These are phyloP conservation scores for Gobio gobio DNA, from an alignment of 2,113 vertebrate genomes.

Conservation along the genomic window DNA sequence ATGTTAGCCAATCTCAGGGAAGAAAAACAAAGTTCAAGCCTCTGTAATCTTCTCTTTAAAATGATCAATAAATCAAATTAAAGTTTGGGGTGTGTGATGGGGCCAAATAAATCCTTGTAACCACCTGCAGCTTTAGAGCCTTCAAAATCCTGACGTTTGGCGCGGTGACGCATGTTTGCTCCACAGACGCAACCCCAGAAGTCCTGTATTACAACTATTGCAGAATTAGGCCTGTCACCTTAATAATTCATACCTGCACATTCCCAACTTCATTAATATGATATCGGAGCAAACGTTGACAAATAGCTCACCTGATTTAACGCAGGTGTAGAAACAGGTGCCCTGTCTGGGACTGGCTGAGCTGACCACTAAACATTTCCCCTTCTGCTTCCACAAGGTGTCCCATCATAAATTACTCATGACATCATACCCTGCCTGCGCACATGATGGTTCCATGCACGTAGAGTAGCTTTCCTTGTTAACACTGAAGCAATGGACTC, in stretches of 20 bases:
- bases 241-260: constrained; percentile 48
- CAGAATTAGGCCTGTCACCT: constrained; percentile 41
- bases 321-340: constrained; percentile 49
- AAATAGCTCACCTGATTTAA: constrained; percentile 43
- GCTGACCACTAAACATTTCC: constrained; percentile 43
- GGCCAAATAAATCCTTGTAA: constrained; percentile 51
- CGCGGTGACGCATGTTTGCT: neutral
- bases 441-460: constrained; percentile 45
- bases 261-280: constrained; percentile 39
- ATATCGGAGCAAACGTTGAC: constrained; percentile 41
- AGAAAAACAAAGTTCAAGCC: constrained; percentile 62
- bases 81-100: constrained; percentile 53
- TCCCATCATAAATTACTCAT: constrained; percentile 73
- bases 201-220: constrained; percentile 29
- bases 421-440: constrained; percentile 64
- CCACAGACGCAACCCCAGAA: neutral
- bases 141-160: neutral
- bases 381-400: constrained; percentile 25
- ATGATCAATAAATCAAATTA: constrained; percentile 61
- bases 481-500: constrained; percentile 55
- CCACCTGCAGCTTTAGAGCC: constrained; percentile 44
- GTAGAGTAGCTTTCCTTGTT: constrained; percentile 77
- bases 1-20: constrained; percentile 56
- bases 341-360: constrained; percentile 24
- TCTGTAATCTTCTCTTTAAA: constrained; percentile 59